Percentiles rank a stretch among this genome's conserved stretches.
Evolutionary conservation across 2,888 invertebrate species (phyloP).

Genomic region (Eupithecia abbreviata): DNA sequence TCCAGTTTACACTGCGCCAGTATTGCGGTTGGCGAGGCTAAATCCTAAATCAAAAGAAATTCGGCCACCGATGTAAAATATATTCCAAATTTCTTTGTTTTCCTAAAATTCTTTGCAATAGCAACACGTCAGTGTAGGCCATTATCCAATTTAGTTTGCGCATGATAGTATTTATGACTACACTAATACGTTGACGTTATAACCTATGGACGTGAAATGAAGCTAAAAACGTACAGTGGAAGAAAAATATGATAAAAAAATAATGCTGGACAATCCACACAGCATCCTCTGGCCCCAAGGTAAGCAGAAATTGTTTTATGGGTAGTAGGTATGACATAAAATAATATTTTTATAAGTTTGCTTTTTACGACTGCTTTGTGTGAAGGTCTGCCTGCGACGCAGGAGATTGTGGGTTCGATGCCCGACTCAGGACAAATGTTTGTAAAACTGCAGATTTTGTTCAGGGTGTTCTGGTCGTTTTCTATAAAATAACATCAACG

Average conservation of each 20-base stretch:
- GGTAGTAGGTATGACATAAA: too few relatives aligned
- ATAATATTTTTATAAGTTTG: too few relatives aligned
- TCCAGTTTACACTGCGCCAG: background rate
- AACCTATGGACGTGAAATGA: constrained; percentile 11
- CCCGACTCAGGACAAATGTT: too few relatives aligned
- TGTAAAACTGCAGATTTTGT: too few relatives aligned
- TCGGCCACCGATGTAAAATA: constrained; percentile 8
- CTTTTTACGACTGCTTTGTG: too few relatives aligned
- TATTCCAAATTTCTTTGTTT: constrained; percentile 11
- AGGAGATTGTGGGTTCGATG: too few relatives aligned
- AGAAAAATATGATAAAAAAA: background rate
- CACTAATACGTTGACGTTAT: constrained; percentile 19
- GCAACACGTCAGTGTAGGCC: constrained; percentile 35
- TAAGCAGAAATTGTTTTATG: background rate
- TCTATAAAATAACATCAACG: too few relatives aligned
- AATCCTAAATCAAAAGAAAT: constrained; percentile 7
- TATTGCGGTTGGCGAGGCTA: background rate
- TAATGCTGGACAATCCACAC: background rate
- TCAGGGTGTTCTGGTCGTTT: too few relatives aligned
- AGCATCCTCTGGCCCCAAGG: background rate
- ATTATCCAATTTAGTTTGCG: constrained; percentile 44
- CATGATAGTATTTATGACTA: constrained; percentile 38
- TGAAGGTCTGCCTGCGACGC: too few relatives aligned
- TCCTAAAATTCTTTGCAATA: constrained; percentile 29
- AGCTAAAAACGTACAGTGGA: background rate